phyloP scores from a whole-genome alignment of 2,888 invertebrate genomes.

The Stramonita haemastoma region DNA sequence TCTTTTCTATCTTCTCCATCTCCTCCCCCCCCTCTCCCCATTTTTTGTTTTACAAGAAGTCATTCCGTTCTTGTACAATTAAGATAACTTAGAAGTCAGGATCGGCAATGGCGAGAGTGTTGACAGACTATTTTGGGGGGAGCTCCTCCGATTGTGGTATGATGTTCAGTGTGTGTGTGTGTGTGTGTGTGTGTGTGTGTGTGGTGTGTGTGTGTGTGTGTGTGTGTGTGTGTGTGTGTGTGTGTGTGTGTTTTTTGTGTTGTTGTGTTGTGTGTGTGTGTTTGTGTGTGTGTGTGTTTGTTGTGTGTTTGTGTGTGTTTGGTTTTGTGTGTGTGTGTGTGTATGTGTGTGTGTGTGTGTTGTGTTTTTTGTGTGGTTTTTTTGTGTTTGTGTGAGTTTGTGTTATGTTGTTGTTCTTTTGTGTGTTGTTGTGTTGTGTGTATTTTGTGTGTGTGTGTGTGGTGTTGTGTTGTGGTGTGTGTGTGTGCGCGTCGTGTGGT shows the following conservation, averaged over 20 bases:
- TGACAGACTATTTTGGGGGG: too few species aligned
- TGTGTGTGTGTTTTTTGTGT: not conserved
- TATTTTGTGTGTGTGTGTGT: not conserved
- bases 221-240: not conserved
- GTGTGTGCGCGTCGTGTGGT: too few species aligned
- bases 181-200: not conserved
- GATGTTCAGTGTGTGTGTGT: not conserved
- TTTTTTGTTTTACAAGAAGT: too few species aligned
- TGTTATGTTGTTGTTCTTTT: not conserved
- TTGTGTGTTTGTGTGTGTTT: constrained; percentile 18
- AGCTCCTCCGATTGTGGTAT: not conserved
- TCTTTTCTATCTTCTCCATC: too few species aligned
- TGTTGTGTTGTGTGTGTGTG: not conserved
- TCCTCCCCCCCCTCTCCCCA: too few species aligned
- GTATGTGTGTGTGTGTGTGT: not conserved
- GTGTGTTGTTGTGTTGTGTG: not conserved
- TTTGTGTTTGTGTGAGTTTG: not conserved
- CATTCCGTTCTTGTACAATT: too few species aligned
- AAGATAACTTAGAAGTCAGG: too few species aligned
- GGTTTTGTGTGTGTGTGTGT: not conserved
- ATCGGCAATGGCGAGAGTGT: too few species aligned
- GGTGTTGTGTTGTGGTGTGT: too few species aligned
- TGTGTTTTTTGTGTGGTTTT: not conserved
- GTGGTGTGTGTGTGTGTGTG: not conserved
- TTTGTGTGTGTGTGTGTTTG: not conserved